phyloP scores from a whole-genome alignment of 1,140 invertebrate species.

The Drosophila erecta region DNA sequence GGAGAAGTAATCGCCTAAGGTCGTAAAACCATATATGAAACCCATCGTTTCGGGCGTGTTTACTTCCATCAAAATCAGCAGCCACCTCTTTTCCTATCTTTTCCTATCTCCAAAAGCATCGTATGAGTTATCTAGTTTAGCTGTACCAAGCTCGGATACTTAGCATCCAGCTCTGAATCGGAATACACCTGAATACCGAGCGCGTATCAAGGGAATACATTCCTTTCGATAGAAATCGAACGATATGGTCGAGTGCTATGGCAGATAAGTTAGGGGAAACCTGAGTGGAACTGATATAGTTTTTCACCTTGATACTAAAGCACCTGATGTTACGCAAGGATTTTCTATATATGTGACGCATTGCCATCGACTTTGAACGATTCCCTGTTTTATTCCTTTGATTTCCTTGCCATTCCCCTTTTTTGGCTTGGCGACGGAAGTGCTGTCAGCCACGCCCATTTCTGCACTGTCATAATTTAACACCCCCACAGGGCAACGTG shows the following conservation, averaged over 20 bases:
- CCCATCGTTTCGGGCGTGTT: background rate
- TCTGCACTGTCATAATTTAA: constrained; percentile 72
- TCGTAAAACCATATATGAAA: background rate
- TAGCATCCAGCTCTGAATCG: too few species aligned
- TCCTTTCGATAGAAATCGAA: constrained; percentile 10
- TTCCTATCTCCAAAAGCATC: too few species aligned
- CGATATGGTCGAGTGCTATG: background rate
- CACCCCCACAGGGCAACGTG: constrained; percentile 27
- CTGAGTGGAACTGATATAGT: constrained; percentile 26
- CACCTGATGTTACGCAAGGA: constrained; percentile 15
- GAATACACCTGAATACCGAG: constrained; percentile 2
- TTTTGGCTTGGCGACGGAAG: constrained; percentile 40
- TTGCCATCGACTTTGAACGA: background rate
- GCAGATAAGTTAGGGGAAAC: constrained; percentile 32
- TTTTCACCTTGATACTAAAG: constrained; percentile 26
- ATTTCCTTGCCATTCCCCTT: constrained; percentile 8
- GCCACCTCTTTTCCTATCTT: too few species aligned
- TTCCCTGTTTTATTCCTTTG: constrained; percentile 6
- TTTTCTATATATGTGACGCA: constrained; percentile 2
- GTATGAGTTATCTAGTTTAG: too few species aligned
- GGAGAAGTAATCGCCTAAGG: background rate
- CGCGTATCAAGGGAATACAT: constrained; percentile 25
- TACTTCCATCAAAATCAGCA: too few species aligned
- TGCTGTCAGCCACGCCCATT: constrained; percentile 63
- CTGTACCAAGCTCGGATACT: background rate